Evolutionary conservation across 1,140 invertebrate species (phyloP).

Genomic region (Lepidurus couesii): DNA sequence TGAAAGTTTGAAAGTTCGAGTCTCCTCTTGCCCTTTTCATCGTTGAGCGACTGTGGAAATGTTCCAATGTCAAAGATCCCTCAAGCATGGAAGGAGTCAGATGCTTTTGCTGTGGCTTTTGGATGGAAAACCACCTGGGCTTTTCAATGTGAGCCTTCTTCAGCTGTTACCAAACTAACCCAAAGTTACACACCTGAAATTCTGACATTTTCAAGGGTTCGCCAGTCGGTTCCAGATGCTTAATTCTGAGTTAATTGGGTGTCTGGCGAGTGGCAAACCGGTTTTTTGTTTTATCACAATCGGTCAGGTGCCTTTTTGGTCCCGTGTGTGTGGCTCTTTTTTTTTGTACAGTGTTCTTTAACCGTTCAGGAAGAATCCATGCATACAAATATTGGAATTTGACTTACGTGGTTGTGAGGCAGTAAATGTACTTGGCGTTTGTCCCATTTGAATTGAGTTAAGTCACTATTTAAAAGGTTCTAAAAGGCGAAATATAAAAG

Average conservation of each 20-base stretch:
- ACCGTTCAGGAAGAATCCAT: no score
- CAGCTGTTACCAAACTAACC: background rate
- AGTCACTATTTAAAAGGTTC: no score
- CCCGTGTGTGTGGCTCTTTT: no score
- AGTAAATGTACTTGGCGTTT: no score
- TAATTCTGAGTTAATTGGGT: constrained; percentile 1
- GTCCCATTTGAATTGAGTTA: no score
- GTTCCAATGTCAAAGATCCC: background rate
- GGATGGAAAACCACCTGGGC: background rate
- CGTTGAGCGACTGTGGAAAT: background rate
- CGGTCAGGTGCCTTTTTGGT: no score
- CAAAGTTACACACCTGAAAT: background rate
- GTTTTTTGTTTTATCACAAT: background rate
- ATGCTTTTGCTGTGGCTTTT: background rate
- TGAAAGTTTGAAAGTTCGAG: background rate
- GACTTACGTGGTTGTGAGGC: no score
- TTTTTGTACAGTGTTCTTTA: no score
- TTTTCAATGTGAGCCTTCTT: background rate
- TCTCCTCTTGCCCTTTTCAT: background rate
- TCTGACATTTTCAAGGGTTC: background rate
- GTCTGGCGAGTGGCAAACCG: background rate
- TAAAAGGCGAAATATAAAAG: no score
- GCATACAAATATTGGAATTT: no score
- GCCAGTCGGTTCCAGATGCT: background rate
- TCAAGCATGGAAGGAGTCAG: background rate